Base-by-base conservation (phyloP, 2,888 invertebrate genomes). In the Papilio protenor region DNA sequence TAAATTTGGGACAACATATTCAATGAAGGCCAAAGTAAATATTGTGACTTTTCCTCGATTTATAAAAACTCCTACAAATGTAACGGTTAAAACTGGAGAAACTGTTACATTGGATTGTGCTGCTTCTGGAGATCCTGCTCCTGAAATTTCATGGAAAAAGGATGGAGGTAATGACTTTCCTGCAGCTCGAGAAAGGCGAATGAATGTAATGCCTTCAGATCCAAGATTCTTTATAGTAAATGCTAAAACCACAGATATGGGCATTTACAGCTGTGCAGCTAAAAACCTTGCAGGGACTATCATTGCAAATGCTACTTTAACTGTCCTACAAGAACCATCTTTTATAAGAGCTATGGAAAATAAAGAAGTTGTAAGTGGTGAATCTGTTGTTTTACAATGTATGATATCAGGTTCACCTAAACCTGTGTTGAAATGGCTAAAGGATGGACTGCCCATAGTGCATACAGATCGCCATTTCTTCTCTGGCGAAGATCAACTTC, bases 131-230 rank as follows among this genome's bases (percentile, higher is more conserved):
- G 97, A 97, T 86, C 99, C 99, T 0, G 93, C 96, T 73, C 99
- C 99, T 23, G 97, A 98, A 92, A 98, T 98, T 84, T 97, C 97
- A 0, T 97, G 98, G 97, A 97, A 98, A 85, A 98, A 98, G 91
- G 98, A 98, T 92, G 98, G 98, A n/a, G 98, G 97, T 0, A 97
- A 97, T 87, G 97, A 98, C 87, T 99, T 99, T 90, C 99, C 99
- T 11, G 99, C 99, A 8, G 99, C 99, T 12, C 96, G 97, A 83
- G 99, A 99, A 89, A 96, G 99, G 69, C 95, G 99, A 57, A 97
- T 99, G 97, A 97, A 98, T 91, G 98, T 99, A 71, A 97, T 98
- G 96, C 97, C 98, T 0, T 96, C 96, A 49, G 99, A 99, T 88
- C 98, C 98, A 89, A 96, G 97, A 1, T 98, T 99, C 89, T 98